Evolutionary conservation across 2,113 vertebrate genomes (phyloP).

Genomic region (Nycticorax nycticorax): DNA sequence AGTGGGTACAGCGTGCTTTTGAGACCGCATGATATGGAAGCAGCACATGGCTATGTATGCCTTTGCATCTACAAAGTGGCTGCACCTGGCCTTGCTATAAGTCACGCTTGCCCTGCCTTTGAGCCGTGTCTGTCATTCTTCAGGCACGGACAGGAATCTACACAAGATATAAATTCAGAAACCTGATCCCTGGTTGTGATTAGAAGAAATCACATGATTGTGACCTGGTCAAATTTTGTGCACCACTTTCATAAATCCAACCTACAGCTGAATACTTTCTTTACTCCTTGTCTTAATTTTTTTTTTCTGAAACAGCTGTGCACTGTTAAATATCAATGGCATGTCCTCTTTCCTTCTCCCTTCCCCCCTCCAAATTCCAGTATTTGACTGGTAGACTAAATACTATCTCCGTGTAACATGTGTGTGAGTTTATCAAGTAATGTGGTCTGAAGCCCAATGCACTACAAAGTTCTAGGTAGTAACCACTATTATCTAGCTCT

Average conservation of each 20-base stretch:
- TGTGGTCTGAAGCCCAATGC: not conserved
- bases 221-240: not conserved
- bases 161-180: not conserved
- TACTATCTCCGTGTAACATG: not conserved
- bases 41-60: not conserved
- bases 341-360: not conserved
- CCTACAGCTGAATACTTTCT: not conserved
- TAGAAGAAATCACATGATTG: not conserved
- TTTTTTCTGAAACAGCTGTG: not conserved
- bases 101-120: not conserved
- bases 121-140: not conserved
- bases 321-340: not conserved
- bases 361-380: not conserved
- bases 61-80: not conserved
- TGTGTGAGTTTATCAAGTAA: not conserved
- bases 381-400: not conserved
- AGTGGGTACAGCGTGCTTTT: not conserved
- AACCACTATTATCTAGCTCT: not conserved
- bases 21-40: not conserved
- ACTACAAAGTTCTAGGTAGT: not conserved
- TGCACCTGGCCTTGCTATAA: not conserved
- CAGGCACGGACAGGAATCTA: not conserved
- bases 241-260: not conserved
- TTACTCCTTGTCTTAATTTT: not conserved
- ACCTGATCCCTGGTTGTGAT: not conserved